Conservation (phyloP, 1,140 invertebrate species). For the Aphidius ervi region DNA sequence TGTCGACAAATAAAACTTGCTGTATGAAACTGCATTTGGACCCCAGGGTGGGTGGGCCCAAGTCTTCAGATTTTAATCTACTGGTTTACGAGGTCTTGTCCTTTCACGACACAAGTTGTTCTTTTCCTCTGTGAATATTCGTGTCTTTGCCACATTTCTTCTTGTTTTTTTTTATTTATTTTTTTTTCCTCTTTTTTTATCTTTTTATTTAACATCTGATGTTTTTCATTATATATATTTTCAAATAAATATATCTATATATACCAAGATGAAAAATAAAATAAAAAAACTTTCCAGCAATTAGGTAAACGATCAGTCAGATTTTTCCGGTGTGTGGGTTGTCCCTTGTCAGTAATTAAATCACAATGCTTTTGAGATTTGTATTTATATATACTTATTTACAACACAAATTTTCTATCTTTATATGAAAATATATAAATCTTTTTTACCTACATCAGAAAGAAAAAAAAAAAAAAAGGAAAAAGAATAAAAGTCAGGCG, state of each 20-base stretch:
- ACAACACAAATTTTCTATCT: slow-evolving; percentile 8
- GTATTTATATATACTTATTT: neutral
- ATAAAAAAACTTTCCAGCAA: neutral
- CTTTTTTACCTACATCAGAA: neutral
- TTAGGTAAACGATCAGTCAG: slow-evolving; percentile 16
- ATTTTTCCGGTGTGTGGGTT: slow-evolving; percentile 9
- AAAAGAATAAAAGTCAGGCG: slow-evolving; percentile 1
- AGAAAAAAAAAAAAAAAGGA: slow-evolving; percentile 4
- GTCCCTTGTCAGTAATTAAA: slow-evolving; percentile 5
- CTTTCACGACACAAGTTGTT: slow-evolving; percentile 11
- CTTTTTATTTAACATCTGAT: neutral
- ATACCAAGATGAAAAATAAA: neutral
- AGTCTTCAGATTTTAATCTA: slow-evolving; percentile 25
- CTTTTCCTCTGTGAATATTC: slow-evolving; percentile 1
- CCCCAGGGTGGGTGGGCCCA: slow-evolving; percentile 19
- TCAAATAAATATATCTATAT: no score
- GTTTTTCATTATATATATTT: neutral
- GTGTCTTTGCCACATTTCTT: neutral
- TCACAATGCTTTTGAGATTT: neutral
- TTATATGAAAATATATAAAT: neutral
- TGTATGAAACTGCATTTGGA: slow-evolving; percentile 7
- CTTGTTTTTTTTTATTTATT: neutral
- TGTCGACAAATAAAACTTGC: neutral
- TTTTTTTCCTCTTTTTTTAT: neutral
- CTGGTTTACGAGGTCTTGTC: slow-evolving; percentile 22